Conservation (phyloP, 2,113 vertebrate genomes). For the Rhombomys opimus region DNA sequence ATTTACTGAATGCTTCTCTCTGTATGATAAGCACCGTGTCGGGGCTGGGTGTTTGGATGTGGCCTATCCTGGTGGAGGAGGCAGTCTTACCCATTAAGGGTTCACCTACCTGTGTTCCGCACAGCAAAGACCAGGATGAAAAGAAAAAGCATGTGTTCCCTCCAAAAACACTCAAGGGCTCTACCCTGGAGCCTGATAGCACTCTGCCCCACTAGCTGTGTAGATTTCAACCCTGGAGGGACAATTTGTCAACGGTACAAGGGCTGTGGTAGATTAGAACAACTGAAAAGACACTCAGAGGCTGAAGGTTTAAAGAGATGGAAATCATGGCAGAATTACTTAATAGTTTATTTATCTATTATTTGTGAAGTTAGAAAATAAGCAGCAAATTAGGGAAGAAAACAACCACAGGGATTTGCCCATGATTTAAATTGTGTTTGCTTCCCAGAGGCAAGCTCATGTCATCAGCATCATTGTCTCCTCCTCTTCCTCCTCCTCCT, state of each 20-base stretch:
- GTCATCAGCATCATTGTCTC: neutral
- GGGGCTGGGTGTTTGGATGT: neutral
- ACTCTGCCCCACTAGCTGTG: neutral
- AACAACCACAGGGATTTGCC: neutral
- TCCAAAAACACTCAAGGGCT: neutral
- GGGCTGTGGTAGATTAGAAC: neutral
- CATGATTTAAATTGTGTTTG: neutral
- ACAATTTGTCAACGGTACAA: neutral
- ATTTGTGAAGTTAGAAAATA: neutral
- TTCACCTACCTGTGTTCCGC: neutral
- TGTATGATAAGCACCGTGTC: neutral
- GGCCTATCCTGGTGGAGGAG: neutral
- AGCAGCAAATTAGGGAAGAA: slow-evolving; percentile 6
- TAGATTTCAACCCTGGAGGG: neutral
- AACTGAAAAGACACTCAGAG: neutral
- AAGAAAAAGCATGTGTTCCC: neutral
- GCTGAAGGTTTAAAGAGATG: neutral
- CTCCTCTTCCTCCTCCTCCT: neutral
- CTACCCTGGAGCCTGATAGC: neutral
- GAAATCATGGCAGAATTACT: neutral
- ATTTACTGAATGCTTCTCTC: neutral
- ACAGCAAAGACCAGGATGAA: neutral
- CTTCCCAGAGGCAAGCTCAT: neutral
- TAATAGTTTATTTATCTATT: neutral
- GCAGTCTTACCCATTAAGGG: neutral